phyloP scores from a whole-genome alignment of 2,113 vertebrate genomes.

The Gymnogyps californianus region DNA sequence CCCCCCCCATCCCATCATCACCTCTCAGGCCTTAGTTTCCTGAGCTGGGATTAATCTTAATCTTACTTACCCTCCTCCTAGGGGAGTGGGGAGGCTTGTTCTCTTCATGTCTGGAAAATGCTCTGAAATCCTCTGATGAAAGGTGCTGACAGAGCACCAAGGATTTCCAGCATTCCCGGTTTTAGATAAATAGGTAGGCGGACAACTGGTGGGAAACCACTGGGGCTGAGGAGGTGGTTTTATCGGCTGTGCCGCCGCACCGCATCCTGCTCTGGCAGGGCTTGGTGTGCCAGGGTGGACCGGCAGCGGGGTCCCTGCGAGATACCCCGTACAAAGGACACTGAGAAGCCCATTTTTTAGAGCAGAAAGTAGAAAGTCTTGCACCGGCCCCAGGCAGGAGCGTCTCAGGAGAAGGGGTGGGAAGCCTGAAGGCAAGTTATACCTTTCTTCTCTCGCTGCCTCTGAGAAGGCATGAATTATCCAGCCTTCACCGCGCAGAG shows the following conservation, averaged over 20 bases:
- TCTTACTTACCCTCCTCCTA: not conserved
- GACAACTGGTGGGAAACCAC: not conserved
- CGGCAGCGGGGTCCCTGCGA: not conserved
- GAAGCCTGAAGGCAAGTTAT: conserved; percentile 35
- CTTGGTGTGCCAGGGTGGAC: rapidly evolving
- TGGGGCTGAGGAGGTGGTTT: not conserved
- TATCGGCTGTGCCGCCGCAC: rapidly evolving
- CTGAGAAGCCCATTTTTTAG: not conserved
- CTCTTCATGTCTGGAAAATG: not conserved
- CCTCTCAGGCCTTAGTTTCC: not conserved
- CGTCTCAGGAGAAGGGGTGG: not conserved
- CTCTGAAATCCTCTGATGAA: not conserved
- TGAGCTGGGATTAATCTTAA: conserved; percentile 7
- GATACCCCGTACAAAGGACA: not conserved
- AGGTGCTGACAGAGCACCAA: conserved; percentile 3
- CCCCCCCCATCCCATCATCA: not conserved
- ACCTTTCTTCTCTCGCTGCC: not conserved
- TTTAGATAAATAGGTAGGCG: not conserved
- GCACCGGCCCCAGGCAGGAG: not conserved
- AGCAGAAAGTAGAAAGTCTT: not conserved
- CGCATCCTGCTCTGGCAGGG: not conserved
- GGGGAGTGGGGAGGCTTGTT: not conserved
- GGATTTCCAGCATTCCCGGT: not conserved
- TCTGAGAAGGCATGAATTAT: conserved; percentile 29
- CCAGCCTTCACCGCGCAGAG: not conserved